phyloP scores from a whole-genome alignment of 2,113 vertebrate genomes.

The Orycteropus afer region DNA sequence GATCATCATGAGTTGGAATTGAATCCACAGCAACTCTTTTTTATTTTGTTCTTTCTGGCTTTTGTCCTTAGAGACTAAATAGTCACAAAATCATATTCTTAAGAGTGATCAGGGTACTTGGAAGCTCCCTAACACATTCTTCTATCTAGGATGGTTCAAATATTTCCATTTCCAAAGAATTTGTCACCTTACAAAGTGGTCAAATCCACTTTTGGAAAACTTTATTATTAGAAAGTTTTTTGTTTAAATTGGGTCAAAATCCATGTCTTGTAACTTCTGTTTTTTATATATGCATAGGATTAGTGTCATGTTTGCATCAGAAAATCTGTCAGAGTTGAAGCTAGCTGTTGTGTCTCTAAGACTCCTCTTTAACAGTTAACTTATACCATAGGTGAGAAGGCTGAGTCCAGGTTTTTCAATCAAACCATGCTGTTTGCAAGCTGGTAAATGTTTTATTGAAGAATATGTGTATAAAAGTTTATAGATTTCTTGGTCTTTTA shows the following conservation, averaged over 20 bases:
- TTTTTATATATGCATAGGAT: neutral
- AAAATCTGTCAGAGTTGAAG: neutral
- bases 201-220: neutral
- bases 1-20: neutral
- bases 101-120: neutral
- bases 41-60: neutral
- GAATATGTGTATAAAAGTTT: neutral
- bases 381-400: neutral
- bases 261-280: neutral
- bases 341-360: neutral
- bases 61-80: neutral
- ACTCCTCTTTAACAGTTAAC: neutral
- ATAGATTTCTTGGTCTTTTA: neutral
- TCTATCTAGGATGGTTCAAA: neutral
- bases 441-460: neutral
- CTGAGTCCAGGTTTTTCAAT: neutral
- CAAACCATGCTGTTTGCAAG: neutral
- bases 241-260: neutral
- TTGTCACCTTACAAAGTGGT: neutral
- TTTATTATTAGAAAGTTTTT: neutral
- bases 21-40: neutral
- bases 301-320: neutral
- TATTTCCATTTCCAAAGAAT: neutral
- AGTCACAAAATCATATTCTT: neutral
- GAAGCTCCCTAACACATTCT: neutral